Evolutionary conservation across 1,140 invertebrate genomes (phyloP), one percentile per base, ranked within the genome.

Genomic region (Atopsyche davidsoni): DNA sequence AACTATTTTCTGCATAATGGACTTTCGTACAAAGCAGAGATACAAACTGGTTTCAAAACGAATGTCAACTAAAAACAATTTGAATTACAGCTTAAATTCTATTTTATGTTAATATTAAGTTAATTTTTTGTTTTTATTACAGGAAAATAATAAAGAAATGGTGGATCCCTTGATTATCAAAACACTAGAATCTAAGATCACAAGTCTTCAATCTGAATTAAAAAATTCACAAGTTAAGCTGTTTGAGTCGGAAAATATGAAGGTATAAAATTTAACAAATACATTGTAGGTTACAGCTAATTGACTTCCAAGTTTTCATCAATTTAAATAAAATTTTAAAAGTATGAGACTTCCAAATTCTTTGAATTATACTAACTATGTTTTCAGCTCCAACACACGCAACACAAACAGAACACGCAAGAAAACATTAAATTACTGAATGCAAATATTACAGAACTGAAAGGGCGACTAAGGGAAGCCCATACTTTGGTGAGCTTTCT

Each of bases 221-320:
- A 69, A 68, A 47, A 55, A 60, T 9, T 62, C 69, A 1, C 65
- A 72, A 49, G 55, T 70, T 7, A 69, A 66, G 51, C 62, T 73
- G 38, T 49, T 70, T 11, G 66, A 73, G 16, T 39, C 65, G 21
- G 68, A 73, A 43, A 69, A 64, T 54, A 58, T 70, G 3, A 72
- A 70, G 68, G 71, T 73, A 25, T 38, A 4, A 22, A 9, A 31
- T 9, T 31, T 38, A 39, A 39, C 16, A 16, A 23, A 10, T 23
- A 28, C 4, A 36, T 28, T 43, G 28, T 44, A 13, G 7, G 4
- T 44, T 6, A 31, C 10, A 6, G 31, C 10, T 4, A 25, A 25
- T 7, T 17, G 3, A 16, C 3, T 44, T n/a, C n/a, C n/a, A n/a
- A n/a, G n/a, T n/a, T n/a, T n/a, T n/a, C n/a, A n/a, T n/a, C n/a